Base-by-base conservation (phyloP, 1,140 invertebrate species). In the Eufriesea mexicana region DNA sequence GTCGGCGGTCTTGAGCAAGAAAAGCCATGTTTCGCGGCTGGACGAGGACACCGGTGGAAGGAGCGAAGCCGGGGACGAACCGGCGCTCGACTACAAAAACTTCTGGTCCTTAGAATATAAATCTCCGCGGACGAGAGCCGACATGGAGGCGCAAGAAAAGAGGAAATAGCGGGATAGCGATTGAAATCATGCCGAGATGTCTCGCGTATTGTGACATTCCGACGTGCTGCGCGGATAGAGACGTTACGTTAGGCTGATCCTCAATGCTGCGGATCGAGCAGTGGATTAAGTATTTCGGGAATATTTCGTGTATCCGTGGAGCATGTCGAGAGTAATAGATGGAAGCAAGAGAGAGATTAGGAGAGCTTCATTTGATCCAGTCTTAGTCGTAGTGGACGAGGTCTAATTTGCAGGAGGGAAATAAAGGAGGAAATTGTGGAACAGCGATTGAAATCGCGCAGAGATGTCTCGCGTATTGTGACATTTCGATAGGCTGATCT, bases 61-160 rank as follows among this genome's bases (percentile, higher is more conserved):
- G 87, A 93, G 86, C 85, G 93, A 90, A 87, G 93, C 89, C 90
- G 92, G 42, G 88, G 93, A 79, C 91, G 91, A 84, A 91, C 90
- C 84, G 88, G 91, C 72, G 89, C 92, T 93, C 1, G 93, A 92
- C 59, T 94, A 94, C 55, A 92, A 92, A 35, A 95, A 95, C 79
- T 92, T 92, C 86, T 95, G 95, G 95, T 94, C 94, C n/a, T 86
- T 95, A 67, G 94, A 95, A 89, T 95, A 95, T 88, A 92, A 92
- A 71, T 88, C 85, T 61, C 90, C 88, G 25, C 18, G 55, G n/a
- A 75, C 64, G 28, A 84, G 78, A 59, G 55, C 18, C 20, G 68
- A 74, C 49, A 66, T 54, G 61, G 59, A 72, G 12, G 66, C 71
- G 64, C 66, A 87, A 67, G 54, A 72, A 73, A 59, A 18, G 79